A percentile compares a stretch with the other conserved stretches of the same genome.
phyloP scores from a whole-genome alignment of 2,797 vertebrate species.

The Pseudochirops corinnae region DNA sequence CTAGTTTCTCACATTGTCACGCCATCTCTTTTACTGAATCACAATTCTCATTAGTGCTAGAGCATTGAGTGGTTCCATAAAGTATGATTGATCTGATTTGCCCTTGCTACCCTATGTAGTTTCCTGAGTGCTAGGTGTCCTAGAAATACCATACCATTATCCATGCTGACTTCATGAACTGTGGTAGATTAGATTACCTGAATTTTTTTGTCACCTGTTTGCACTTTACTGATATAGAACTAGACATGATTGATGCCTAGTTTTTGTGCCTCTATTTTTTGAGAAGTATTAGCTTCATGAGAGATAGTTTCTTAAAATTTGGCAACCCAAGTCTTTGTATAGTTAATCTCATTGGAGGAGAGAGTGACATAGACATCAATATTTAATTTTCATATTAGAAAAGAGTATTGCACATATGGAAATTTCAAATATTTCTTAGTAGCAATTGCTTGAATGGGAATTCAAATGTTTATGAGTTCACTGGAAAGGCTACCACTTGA shows the following conservation, averaged over 20 bases:
- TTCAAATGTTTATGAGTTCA: background rate
- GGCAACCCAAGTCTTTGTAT: background rate
- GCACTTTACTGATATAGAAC: too few relatives aligned
- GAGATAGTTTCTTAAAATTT: conserved; percentile 26
- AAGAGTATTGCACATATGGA: background rate
- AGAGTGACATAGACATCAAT: background rate
- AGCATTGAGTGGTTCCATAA: background rate
- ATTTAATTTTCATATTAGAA: conserved; percentile 5
- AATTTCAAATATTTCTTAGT: background rate
- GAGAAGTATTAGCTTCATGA: background rate
- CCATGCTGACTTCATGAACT: background rate
- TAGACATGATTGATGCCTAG: background rate
- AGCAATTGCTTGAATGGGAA: background rate
- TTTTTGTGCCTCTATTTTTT: background rate
- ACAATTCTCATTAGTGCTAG: background rate
- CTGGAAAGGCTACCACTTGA: background rate
- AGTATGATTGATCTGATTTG: background rate
- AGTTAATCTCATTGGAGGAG: background rate
- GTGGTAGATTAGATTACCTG: background rate
- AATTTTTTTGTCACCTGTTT: background rate
- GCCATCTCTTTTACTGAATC: background rate
- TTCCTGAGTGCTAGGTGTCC: background rate
- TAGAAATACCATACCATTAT: background rate
- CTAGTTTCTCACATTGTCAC: background rate
- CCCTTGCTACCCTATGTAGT: background rate